phyloP scores from a whole-genome alignment of 2,113 vertebrate genomes.

The Urocolius indicus region DNA sequence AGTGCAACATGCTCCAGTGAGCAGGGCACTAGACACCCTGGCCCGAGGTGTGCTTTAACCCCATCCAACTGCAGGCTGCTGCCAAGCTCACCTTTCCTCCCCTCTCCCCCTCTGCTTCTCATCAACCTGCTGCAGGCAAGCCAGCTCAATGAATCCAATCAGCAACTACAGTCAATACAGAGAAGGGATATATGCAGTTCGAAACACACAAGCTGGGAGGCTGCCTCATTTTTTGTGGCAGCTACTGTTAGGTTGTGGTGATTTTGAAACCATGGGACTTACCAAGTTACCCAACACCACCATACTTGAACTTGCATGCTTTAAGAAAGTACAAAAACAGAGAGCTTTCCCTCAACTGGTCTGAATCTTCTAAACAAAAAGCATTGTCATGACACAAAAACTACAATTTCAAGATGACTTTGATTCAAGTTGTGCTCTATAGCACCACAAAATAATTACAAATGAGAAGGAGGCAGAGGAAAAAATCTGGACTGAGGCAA shows the following conservation, averaged over 20 bases:
- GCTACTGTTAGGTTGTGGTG: neutral
- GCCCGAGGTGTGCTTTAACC: neutral
- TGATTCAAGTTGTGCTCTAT: neutral
- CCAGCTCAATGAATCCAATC: neutral
- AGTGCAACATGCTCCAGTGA: accelerated
- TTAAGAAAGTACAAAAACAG: accelerated
- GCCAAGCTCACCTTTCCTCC: neutral
- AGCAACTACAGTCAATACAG: neutral
- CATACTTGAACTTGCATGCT: accelerated
- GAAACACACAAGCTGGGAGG: neutral
- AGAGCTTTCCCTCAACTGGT: neutral
- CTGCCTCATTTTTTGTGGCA: neutral
- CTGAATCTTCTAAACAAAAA: neutral
- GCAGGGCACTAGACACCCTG: neutral
- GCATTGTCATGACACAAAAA: neutral
- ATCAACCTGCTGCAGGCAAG: neutral
- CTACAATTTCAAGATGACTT: neutral
- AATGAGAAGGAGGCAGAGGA: neutral
- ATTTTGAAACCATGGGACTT: neutral
- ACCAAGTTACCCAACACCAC: neutral
- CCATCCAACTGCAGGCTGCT: neutral
- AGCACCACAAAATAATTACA: neutral
- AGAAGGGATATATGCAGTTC: neutral
- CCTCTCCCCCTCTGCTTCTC: neutral
- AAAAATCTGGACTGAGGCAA: neutral